These are phyloP conservation scores for Tanypteryx hageni DNA, from an alignment of 2,888 invertebrate genomes.

Conservation along the genomic window DNA sequence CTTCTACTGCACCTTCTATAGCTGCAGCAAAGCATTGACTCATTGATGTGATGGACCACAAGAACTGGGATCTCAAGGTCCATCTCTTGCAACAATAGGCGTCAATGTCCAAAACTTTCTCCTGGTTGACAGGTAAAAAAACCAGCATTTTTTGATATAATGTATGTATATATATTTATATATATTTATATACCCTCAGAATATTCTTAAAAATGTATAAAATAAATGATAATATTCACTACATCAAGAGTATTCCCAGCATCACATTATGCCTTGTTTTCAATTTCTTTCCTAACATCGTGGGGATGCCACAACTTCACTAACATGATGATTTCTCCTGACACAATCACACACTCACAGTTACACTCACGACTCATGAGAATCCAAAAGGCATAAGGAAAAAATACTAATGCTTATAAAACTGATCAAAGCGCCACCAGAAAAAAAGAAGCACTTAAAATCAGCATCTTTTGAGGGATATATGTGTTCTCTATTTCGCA, in stretches of 20 bases:
- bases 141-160: constrained; percentile 52
- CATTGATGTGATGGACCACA: constrained; percentile 25
- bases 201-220: constrained; percentile 64
- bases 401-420: constrained; percentile 4
- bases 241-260: constrained; percentile 55
- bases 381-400: constrained; percentile 38
- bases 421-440: constrained; percentile 30
- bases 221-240: constrained; percentile 63
- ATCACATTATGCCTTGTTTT: constrained; percentile 51
- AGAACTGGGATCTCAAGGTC: constrained; percentile 17
- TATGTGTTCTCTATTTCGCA: neutral
- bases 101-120: constrained; percentile 30
- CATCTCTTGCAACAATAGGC: constrained; percentile 50
- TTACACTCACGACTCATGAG: constrained; percentile 45
- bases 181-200: constrained; percentile 59
- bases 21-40: constrained; percentile 49
- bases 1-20: constrained; percentile 46
- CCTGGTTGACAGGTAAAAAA: constrained; percentile 40
- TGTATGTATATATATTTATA: constrained; percentile 46
- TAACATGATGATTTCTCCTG: neutral
- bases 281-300: neutral
- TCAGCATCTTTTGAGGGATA: constrained; percentile 12
- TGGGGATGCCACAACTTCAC: constrained; percentile 36
- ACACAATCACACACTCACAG: constrained; percentile 16
- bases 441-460: constrained; percentile 55